Evolutionary conservation across 2,888 invertebrate genomes (phyloP), one percentile per base, ranked within the genome.

Genomic region (Leptopterna dolabrata): DNA sequence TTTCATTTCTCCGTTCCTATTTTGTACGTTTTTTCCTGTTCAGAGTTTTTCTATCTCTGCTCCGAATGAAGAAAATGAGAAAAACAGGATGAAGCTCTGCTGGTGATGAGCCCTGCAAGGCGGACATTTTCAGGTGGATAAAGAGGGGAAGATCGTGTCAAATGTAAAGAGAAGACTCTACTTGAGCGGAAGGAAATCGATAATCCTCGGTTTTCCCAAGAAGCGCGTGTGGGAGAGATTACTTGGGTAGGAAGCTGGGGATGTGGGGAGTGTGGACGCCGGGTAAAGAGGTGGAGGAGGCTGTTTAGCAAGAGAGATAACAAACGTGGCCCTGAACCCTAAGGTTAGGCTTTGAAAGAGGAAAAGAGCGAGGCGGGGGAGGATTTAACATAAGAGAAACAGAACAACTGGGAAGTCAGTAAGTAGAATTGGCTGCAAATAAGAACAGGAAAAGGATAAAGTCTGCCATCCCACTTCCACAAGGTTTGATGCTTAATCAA

Each of bases 181-280:
- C 78, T 85, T 85, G 71, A 30, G 43, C 85, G 71, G 85, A 85
- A 85, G 85, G 47, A 45, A 85, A 85, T 85, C 76, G 85, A 85
- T 71, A 45, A 85, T 76, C 85, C 76, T 45, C 19, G 73, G 45
- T 43, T 71, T 71, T 71, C 47, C 45, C 85, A 85, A 73, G 73
- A 76, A 73, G 41, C 71, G 85, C 81, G 55, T 55, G 81, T 81
- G 81, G 78, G 27, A 81, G 81, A 85, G 85, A 85, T 76, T 85
- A 76, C 47, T 85, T 45, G 24, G 71, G 27, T 30, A 29, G 63
- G 14, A 63, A 70, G 63, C 55, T 11, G 27, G 41, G 70, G 19
- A 43, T 2, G 36, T 36, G 13, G 16, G 19, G 41, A 24, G 78
- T 43, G 41, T 11, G 41, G 41, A 45, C 13, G 27, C 7, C 36